Evolutionary conservation across 2,888 invertebrate genomes (phyloP), one percentile per base, ranked within the genome.

Genomic region (Oxytorus armatus): DNA sequence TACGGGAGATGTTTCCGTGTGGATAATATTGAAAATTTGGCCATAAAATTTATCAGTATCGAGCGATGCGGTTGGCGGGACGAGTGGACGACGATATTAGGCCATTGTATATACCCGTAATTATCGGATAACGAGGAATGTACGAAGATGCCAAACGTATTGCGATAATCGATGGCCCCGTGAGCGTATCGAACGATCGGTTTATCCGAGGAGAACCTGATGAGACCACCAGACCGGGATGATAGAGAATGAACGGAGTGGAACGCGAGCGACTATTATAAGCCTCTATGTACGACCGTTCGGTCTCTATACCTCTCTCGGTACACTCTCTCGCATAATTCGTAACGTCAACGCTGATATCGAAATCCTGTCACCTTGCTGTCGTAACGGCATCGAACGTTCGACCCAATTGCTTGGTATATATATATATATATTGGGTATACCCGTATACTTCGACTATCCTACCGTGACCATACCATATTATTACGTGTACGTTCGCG

Each of bases 91-190:
- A 47, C 21, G 57, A 33, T 57, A 14, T 14, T 25, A 61, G n/a
- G 29, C 44, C 18, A 51, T 73, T 53, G 42, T 61, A 53, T n/a
- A 23, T 25, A 14, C 10, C 1, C 25, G 47, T 23, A 65, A 77
- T 77, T 66, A 70, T 70, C 59, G 70, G 57, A 72, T 77, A 72
- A 70, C 65, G 66, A 53, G 66, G 72, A 59, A 77, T 72, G 55
- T 42, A 55, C 77, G 55, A 82, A 77, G 70, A 79, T 77, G 79
- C 77, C 74, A 65, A 59, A 79, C 74, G 77, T 79, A 77, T 79
- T 59, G 57, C 49, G 66, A 82, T 82, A 72, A 79, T 77, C 79
- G 77, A 77, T 77, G n/a, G 63, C 29, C 59, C 66, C 77, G 23
- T 25, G 73, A 66, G 78, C 16, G 66, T 51, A 66, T 55, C 49